Conservation (phyloP, 2,797 vertebrate genomes). For the Lerista edwardsae region DNA sequence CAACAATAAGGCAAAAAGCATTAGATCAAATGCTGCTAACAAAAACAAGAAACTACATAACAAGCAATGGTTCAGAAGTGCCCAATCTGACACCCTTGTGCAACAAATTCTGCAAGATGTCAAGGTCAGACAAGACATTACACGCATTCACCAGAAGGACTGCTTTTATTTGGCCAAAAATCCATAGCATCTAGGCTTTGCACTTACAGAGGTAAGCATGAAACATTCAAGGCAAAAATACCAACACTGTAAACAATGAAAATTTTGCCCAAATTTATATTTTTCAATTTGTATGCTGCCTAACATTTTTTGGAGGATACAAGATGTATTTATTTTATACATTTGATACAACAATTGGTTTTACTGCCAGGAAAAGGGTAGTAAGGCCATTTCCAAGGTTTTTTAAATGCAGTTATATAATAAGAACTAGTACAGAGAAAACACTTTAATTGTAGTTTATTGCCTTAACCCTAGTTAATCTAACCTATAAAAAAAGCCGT, state of each 20-base stretch:
- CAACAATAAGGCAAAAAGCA: slow-evolving; percentile 34
- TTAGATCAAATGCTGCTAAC: background rate
- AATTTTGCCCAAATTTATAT: background rate
- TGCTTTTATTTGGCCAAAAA: background rate
- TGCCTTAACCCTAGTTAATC: too few species aligned
- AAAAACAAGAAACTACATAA: background rate
- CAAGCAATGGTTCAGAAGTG: background rate
- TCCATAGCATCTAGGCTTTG: background rate
- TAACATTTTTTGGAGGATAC: background rate
- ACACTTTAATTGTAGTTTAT: too few species aligned
- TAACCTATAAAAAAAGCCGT: too few species aligned
- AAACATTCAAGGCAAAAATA: background rate
- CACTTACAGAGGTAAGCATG: background rate
- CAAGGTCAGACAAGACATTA: background rate
- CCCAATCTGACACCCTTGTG: too few species aligned
- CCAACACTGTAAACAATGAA: background rate
- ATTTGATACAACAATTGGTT: background rate
- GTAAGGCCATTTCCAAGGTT: background rate
- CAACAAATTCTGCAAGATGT: too few species aligned
- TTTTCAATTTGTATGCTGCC: background rate
- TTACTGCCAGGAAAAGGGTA: background rate
- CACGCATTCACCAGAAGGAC: background rate
- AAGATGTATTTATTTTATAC: background rate
- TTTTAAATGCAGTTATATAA: background rate
- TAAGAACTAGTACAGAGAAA: background rate